Base-by-base conservation (phyloP, 2,888 invertebrate genomes). In the Flabesymbios commensalis region DNA sequence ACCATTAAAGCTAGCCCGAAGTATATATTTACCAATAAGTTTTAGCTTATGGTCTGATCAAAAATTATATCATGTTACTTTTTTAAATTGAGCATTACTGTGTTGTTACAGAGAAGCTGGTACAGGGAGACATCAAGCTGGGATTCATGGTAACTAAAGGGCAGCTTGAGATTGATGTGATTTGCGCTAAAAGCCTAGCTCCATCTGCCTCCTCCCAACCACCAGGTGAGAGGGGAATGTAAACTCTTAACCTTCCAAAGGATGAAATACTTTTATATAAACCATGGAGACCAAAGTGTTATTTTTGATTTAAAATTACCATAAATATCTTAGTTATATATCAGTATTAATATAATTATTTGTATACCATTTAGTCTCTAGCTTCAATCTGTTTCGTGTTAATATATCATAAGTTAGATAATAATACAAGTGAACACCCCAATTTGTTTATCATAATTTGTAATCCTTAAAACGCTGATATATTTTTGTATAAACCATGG, bases 61-160 rank as follows among this genome's bases (percentile, higher is more conserved):
- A 14, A 39, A 39, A 14, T 26, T 49, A 22, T n/a, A 49, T 22
- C n/a, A 26, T 49, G 22, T 22, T 17, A 47, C 17, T 47, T 47
- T 47, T 17, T 47, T 10, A 14, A 17, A 10, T 14, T 17, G 10
- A 10, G 22, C 10, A 47, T 24, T 7, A 29, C 14, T 45, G 19
- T 19, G 10, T 10, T 19, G 45, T 39, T 49, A 31, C 33, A 51
- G 55, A 58, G 39, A 58, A 45, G 14, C 33, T 51, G 29, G 42
- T 47, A n/a, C 56, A 64, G 22, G 83, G 93, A 3, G 92, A 93
- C 83, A 88, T 95, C 71, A 91, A 92, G 80, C 86, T 95, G 81
- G 92, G 92, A 63, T 88, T 95, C 74, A 88, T 91, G 76, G 90
- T 94, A 87, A 89, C 92, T 78, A 94, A 94, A 84, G 94, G 94